phyloP scores from a whole-genome alignment of 53 echinoderm and acorn worm species.

The Patiria pectinifera region DNA sequence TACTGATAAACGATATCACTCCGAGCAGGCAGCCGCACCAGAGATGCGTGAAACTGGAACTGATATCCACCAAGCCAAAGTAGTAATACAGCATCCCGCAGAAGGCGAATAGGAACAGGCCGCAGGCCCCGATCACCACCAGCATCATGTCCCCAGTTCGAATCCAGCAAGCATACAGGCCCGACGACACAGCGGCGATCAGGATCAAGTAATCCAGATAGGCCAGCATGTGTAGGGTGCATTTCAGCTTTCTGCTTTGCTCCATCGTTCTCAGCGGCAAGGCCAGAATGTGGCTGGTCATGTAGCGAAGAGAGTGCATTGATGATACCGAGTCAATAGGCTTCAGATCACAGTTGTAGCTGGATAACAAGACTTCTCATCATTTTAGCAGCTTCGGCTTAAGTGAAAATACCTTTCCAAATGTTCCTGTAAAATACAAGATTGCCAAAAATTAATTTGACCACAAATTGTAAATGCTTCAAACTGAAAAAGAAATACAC shows the following conservation, averaged over 20 bases:
- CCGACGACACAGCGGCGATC: constrained; percentile 77
- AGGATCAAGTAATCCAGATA: constrained; percentile 79
- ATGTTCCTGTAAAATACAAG: background rate
- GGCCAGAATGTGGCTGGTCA: constrained; percentile 86
- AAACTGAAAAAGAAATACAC: no score
- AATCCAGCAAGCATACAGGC: constrained; percentile 89
- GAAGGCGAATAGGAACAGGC: constrained; percentile 84
- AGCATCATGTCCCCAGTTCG: constrained; percentile 78
- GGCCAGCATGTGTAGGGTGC: constrained; percentile 81
- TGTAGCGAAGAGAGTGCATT: constrained; percentile 89
- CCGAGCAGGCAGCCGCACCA: constrained; percentile 97
- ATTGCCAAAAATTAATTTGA: background rate
- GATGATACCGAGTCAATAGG: background rate
- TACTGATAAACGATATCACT: constrained; percentile 72
- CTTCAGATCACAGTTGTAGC: background rate
- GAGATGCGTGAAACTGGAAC: constrained; percentile 83
- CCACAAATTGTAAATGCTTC: background rate
- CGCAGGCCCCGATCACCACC: constrained; percentile 76
- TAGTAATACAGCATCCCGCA: constrained; percentile 97
- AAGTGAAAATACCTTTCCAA: background rate
- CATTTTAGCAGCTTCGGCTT: background rate
- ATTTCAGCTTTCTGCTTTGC: constrained; percentile 63
- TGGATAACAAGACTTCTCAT: background rate
- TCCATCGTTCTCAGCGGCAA: constrained; percentile 80
- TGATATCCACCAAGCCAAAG: constrained; percentile 76